These are phyloP conservation scores for Silurus aristotelis DNA, from an alignment of 2,797 vertebrate genomes.

Conservation along the genomic window DNA sequence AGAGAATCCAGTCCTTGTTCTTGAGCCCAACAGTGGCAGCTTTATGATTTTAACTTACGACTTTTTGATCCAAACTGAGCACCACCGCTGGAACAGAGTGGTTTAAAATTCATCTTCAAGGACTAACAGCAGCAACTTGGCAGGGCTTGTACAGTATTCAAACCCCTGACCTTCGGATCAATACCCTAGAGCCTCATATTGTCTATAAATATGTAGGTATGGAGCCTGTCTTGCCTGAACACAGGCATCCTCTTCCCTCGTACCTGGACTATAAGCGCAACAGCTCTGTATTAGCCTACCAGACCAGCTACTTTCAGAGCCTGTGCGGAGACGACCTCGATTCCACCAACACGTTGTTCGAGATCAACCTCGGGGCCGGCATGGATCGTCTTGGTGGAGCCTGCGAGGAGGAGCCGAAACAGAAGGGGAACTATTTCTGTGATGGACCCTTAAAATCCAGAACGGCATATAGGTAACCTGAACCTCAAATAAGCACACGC, in stretches of 20 bases:
- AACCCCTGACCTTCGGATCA: too few relatives aligned
- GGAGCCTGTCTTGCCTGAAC: slow-evolving; percentile 81
- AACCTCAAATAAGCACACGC: neutral
- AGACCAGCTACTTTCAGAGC: slow-evolving; percentile 89
- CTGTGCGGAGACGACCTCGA: slow-evolving; percentile 82
- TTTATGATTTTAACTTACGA: too few relatives aligned
- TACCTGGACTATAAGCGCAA: slow-evolving; percentile 89
- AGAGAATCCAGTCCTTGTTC: too few relatives aligned
- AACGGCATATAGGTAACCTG: slow-evolving; percentile 85
- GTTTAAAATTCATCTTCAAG: too few relatives aligned
- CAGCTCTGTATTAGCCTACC: slow-evolving; percentile 83
- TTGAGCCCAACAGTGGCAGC: too few relatives aligned
- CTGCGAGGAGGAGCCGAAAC: slow-evolving; percentile 75
- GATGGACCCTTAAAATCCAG: slow-evolving; percentile 89
- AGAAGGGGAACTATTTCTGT: slow-evolving; percentile 81
- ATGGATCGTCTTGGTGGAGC: slow-evolving; percentile 87
- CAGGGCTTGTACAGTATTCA: too few relatives aligned
- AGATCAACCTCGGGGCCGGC: slow-evolving; percentile 88
- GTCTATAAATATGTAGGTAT: slow-evolving; percentile 62
- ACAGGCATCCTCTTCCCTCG: slow-evolving; percentile 87
- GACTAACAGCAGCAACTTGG: too few relatives aligned
- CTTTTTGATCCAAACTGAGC: too few relatives aligned
- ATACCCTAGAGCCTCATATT: neutral
- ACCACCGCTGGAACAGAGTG: too few relatives aligned
- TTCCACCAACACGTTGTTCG: slow-evolving; percentile 76